Base-by-base conservation (phyloP, 2,113 vertebrate species). In the Brienomyrus brachyistius region DNA sequence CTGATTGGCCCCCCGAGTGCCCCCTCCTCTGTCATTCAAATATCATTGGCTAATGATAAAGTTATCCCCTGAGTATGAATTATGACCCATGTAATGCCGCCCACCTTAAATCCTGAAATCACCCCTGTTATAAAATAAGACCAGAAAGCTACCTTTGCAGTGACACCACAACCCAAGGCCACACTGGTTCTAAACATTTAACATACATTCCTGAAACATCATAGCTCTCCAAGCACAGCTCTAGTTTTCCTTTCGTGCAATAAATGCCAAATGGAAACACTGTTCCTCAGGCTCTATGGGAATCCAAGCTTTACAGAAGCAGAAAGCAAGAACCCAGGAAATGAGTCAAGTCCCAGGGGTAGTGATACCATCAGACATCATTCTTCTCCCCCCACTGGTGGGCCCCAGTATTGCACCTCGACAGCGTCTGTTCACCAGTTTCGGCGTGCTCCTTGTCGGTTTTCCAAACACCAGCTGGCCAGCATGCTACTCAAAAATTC, bases 251-350 rank as follows among this genome's bases (percentile, higher is more conserved):
- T 87, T 87, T 87, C 15, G 50, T 89, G 45, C 40, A 31, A 43
- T 27, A 27, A 13, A 8, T 89, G 91, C 89, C 90, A 93, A 88
- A 93, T 43, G 92, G 90, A 92, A 94, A 92, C 88, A 43, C 70
- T 85, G 23, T 27, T 50, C n/a, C n/a, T 10, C 6, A 27, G 47
- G 23, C 48, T 50, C 9, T 13, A 31, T 17, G 48, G 83, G 83
- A 86, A 86, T 48, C 83, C 13, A n/a, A 86, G 83, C 23, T 48
- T 86, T 86, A 10, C 10, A 31, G 11, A 5, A 86, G 83, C 43
- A 10, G 11, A 80, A 86, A 27, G 83, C 43, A 86, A 27, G 45
- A 51, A n/a, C 45, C 21, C 83, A 86, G 23, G 45, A 86, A 86
- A n/a, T 50, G 19, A 80, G 74, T 80, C 74, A 43, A 10, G 83